Evolutionary conservation across 2,888 invertebrate genomes (phyloP).

Genomic region (Agrochola circellaris): DNA sequence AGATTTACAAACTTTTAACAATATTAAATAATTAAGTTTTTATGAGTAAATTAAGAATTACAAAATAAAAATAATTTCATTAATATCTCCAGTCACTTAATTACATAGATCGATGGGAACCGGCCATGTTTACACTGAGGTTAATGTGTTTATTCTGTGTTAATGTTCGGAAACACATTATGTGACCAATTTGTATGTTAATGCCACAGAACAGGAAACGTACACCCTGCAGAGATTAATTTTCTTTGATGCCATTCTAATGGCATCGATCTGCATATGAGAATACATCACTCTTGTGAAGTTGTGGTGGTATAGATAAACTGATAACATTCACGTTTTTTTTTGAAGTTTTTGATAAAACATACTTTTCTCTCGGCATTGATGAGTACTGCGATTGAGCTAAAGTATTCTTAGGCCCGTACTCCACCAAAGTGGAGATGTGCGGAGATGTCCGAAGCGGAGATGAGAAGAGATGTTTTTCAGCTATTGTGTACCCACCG

Average conservation of each 20-base stretch:
- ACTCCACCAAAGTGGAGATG: too few species aligned
- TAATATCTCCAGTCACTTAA: conserved; percentile 13
- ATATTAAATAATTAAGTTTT: neutral
- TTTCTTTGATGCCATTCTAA: conserved; percentile 43
- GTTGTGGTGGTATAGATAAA: conserved; percentile 1
- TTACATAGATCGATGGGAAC: conserved; percentile 41
- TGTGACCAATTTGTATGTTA: conserved; percentile 62
- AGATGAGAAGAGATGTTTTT: too few species aligned
- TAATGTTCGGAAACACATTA: conserved; percentile 54
- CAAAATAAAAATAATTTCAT: conserved; percentile 27
- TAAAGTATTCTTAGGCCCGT: neutral
- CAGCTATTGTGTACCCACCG: too few species aligned
- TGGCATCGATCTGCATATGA: conserved; percentile 36
- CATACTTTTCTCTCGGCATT: neutral
- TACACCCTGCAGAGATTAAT: conserved; percentile 27
- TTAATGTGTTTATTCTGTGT: conserved; percentile 35
- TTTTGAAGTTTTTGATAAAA: neutral
- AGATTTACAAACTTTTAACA: neutral
- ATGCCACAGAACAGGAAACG: conserved; percentile 49
- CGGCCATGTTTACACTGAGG: conserved; percentile 39
- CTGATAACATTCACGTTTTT: conserved; percentile 7
- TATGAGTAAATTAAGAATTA: neutral
- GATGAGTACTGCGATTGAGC: neutral
- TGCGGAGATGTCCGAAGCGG: too few species aligned
- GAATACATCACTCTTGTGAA: conserved; percentile 13